These are phyloP conservation scores for Ophion ellenae DNA, from an alignment of 2,888 invertebrate genomes.

Conservation along the genomic window DNA sequence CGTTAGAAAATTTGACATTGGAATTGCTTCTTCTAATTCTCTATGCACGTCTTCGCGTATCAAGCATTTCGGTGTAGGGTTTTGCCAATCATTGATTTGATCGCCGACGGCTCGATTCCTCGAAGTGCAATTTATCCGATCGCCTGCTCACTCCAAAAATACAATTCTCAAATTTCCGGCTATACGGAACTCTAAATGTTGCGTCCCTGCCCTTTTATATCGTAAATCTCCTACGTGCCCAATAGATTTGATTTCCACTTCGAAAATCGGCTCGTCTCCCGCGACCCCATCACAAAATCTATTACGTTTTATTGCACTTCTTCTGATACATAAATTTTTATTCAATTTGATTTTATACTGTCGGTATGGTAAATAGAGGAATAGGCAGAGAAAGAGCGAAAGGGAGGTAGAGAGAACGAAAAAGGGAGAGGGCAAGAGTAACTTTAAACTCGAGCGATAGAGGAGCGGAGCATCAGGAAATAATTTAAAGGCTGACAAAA, in stretches of 20 bases:
- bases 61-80: background rate
- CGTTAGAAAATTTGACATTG: too few species aligned
- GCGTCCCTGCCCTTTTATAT: slow-evolving; percentile 70
- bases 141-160: background rate
- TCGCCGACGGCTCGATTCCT: slow-evolving; percentile 23
- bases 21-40: background rate
- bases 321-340: slow-evolving; percentile 81
- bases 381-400: slow-evolving; percentile 55
- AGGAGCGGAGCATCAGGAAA: background rate
- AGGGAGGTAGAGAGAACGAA: slow-evolving; percentile 64
- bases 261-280: slow-evolving; percentile 60
- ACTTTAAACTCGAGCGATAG: slow-evolving; percentile 11
- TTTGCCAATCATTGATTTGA: slow-evolving; percentile 1
- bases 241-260: slow-evolving; percentile 70
- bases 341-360: slow-evolving; percentile 80
- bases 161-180: slow-evolving; percentile 52
- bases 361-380: slow-evolving; percentile 76
- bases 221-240: slow-evolving; percentile 71
- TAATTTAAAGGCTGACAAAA: slow-evolving; percentile 26
- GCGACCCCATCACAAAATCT: slow-evolving; percentile 71
- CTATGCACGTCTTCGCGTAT: background rate
- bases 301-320: slow-evolving; percentile 79
- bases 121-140: slow-evolving; percentile 14
- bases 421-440: slow-evolving; percentile 45
- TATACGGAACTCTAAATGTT: slow-evolving; percentile 73